These are phyloP conservation scores for Lithodes maja DNA, from an alignment of 2,888 invertebrate genomes.

Conservation along the genomic window DNA sequence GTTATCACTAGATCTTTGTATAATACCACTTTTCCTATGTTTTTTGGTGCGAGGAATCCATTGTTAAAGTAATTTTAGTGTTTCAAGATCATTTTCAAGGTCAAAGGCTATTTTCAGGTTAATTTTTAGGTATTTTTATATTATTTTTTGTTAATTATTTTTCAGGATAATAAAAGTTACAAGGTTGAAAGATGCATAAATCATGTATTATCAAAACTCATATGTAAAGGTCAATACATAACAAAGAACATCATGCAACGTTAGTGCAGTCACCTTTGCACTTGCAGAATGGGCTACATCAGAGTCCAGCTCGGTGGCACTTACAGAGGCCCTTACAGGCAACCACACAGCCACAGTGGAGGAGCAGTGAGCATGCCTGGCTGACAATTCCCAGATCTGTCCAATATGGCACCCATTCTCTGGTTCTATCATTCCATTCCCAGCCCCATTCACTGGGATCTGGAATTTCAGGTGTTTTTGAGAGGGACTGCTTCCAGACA, in stretches of 20 bases:
- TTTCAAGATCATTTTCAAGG: neutral
- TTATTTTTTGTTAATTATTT: no score
- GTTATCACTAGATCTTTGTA: neutral
- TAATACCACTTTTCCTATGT: neutral
- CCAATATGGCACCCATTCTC: neutral
- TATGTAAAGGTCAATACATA: neutral
- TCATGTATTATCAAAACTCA: neutral
- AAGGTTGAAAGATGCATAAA: no score
- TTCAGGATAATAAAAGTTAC: no score
- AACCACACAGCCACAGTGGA: neutral
- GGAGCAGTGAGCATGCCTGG: neutral
- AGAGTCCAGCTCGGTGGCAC: neutral
- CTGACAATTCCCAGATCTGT: neutral
- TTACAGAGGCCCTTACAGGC: neutral
- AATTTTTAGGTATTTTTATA: no score
- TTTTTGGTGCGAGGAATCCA: neutral
- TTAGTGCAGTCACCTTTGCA: neutral
- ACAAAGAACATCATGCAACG: neutral
- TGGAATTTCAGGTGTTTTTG: neutral
- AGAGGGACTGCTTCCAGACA: slow-evolving; percentile 16
- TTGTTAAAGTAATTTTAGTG: neutral
- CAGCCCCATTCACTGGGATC: neutral
- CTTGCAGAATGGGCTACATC: neutral
- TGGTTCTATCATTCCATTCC: slow-evolving; percentile 4
- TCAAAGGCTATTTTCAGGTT: neutral